These are phyloP conservation scores for Eubasilissa regina DNA, from an alignment of 1,140 invertebrate genomes.

Conservation along the genomic window DNA sequence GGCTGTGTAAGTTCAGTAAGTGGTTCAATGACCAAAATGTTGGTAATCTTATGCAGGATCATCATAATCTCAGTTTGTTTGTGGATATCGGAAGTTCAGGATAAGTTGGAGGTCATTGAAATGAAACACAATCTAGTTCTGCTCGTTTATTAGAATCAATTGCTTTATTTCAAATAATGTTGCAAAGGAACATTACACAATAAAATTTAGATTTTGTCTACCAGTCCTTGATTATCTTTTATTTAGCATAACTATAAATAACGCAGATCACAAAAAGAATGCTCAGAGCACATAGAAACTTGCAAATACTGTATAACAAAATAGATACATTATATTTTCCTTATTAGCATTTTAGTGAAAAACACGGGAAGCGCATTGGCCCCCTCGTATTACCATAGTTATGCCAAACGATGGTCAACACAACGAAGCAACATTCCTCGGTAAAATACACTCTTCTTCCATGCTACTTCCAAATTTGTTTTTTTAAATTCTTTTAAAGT, in stretches of 20 bases:
- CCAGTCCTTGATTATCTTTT: slow-evolving; percentile 69
- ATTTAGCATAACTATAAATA: slow-evolving; percentile 74
- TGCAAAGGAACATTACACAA: slow-evolving; percentile 73
- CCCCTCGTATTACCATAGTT: slow-evolving; percentile 66
- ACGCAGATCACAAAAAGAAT: slow-evolving; percentile 72
- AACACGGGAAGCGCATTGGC: slow-evolving; percentile 43
- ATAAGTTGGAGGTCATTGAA: no score
- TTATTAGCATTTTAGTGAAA: slow-evolving; percentile 56
- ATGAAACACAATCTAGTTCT: slow-evolving; percentile 66
- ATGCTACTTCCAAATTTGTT: slow-evolving; percentile 72
- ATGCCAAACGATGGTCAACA: slow-evolving; percentile 72
- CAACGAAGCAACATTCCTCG: slow-evolving; percentile 73
- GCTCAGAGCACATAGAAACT: slow-evolving; percentile 74
- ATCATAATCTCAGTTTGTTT: no score
- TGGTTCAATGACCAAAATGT: no score
- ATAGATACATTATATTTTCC: slow-evolving; percentile 71
- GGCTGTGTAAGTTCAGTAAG: no score
- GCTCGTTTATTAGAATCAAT: slow-evolving; percentile 73
- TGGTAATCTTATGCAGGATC: no score
- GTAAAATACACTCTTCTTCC: slow-evolving; percentile 74
- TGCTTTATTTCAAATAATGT: slow-evolving; percentile 72
- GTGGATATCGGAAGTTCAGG: no score
- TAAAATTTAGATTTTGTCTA: slow-evolving; percentile 71
- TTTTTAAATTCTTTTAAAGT: slow-evolving; percentile 64
- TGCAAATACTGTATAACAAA: slow-evolving; percentile 75